Base-by-base conservation (phyloP, 2,888 invertebrate species). In the Drosophila anceps region DNA sequence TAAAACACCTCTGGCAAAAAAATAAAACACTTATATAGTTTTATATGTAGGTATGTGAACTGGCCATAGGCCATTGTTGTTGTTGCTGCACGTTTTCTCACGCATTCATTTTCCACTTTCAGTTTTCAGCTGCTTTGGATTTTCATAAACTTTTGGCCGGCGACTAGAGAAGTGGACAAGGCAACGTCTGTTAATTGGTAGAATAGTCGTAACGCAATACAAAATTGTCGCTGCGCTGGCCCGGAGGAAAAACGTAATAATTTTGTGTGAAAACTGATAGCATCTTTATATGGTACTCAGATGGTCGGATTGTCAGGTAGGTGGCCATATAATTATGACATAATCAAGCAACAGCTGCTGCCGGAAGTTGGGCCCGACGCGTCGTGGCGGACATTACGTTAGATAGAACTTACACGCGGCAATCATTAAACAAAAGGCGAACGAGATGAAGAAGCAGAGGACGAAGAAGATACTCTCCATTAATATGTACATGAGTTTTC, bases 51-150 rank as follows among this genome's bases (percentile, higher is more conserved):
- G 54, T 63, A 59, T 68, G 68, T 64, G 74, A 63, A 69, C 69
- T 73, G 69, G 54, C 76, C 69, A 69, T 9, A 58, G 59, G 66
- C 41, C 69, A 86, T 84, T 85, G 61, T 59, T 29, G 58, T 53
- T 84, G 64, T 55, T 70, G 50, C 61, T 60, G 71, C 81, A 68
- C 41, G 64, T 84, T 87, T 86, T 86, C 86, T 85, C 86, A 86
- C 87, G 87, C 87, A 83, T 84, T 83, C 61, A 76, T 84, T 87
- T 87, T 87, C 80, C 87, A 87, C 87, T 87, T 85, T 85, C 87
- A 80, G 78, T 85, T 85, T 85, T 66, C 62, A 67, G 67, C 53
- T 54, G 33, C 53, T 24, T 24, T 65, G 79, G 71, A 86, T 86
- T 86, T 86, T 86, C 86, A 86, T 87, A 62, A 46, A 59, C 55